Evolutionary conservation across 1,140 invertebrate species (phyloP).

Genomic region (Thaumatotibia leucotreta): DNA sequence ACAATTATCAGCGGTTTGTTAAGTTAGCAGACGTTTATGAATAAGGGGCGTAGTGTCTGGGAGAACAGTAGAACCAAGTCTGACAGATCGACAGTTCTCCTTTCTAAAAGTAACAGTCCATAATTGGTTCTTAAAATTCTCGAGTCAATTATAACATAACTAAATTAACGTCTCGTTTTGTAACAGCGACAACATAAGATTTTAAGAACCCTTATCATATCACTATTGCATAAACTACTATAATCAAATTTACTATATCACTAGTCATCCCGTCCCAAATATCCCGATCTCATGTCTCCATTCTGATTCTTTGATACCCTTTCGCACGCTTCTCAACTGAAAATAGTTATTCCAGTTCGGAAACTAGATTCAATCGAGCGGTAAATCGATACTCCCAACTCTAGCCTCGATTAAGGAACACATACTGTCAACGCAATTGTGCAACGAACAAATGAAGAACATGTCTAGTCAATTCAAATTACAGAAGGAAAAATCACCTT

Average conservation of each 20-base stretch:
- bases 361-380: slow-evolving; percentile 13
- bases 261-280: not conserved
- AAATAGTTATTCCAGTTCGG: slow-evolving; percentile 12
- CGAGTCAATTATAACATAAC: no score
- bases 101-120: no score
- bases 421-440: not conserved
- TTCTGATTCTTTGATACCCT: not conserved
- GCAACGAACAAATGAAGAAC: not conserved
- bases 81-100: no score
- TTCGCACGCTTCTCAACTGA: not conserved
- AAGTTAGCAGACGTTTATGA: no score
- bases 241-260: not conserved
- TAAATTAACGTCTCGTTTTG: no score
- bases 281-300: not conserved
- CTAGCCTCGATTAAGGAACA: not conserved
- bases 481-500: no score
- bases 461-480: no score
- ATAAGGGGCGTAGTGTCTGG: no score
- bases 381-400: slow-evolving; percentile 13
- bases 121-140: no score
- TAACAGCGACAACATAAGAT: not conserved
- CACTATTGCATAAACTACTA: not conserved
- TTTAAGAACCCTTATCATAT: not conserved
- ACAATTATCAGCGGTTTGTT: no score
- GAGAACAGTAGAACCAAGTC: no score